A percentile compares a stretch with the other conserved stretches of the same genome.
These are phyloP conservation scores for Jaculus jaculus DNA, from an alignment of 2,113 vertebrate genomes.

Conservation along the genomic window DNA sequence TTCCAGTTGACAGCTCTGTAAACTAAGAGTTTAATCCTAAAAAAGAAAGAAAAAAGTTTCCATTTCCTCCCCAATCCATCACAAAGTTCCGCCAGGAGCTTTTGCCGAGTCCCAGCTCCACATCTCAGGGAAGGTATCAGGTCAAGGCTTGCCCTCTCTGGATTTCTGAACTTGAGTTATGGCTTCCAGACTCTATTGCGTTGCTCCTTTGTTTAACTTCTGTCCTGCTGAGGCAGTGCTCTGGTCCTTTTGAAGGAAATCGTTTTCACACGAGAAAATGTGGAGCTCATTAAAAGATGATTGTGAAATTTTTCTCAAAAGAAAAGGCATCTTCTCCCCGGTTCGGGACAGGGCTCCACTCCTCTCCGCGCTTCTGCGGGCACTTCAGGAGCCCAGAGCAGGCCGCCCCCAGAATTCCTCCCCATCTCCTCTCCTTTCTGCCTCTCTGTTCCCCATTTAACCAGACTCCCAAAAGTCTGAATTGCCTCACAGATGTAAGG, in stretches of 20 bases:
- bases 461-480: background rate
- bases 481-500: background rate
- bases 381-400: background rate
- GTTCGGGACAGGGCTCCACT: background rate
- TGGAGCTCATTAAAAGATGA: conserved; percentile 26
- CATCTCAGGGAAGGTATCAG: conserved; percentile 25
- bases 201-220: conserved; percentile 72
- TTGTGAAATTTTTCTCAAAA: conserved; percentile 48
- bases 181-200: conserved; percentile 74
- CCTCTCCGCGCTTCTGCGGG: background rate
- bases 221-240: conserved; percentile 37
- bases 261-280: conserved; percentile 64
- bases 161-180: conserved; percentile 73
- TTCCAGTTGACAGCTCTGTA: background rate
- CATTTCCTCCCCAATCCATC: background rate
- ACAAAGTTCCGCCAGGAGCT: accelerated
- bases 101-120: background rate
- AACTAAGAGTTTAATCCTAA: background rate
- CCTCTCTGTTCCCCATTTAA: background rate
- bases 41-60: background rate
- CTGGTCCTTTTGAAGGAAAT: conserved; percentile 61
- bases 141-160: conserved; percentile 66
- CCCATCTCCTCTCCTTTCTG: accelerated
- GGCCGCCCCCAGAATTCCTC: accelerated
- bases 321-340: background rate